Conservation (phyloP, 2,113 vertebrate species). For the Macquaria australasica region DNA sequence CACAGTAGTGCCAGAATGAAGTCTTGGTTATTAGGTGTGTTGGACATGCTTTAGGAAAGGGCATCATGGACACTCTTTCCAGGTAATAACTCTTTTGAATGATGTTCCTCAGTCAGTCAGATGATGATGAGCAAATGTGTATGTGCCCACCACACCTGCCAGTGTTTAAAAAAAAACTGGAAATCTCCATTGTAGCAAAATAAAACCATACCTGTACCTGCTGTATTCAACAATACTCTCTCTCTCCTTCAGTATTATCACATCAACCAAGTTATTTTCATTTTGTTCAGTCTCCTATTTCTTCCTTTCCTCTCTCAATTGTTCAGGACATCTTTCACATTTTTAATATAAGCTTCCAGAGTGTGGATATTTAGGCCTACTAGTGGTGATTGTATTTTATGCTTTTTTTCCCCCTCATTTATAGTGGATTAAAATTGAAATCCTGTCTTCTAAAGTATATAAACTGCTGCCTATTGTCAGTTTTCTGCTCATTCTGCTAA, state of each 20-base stretch:
- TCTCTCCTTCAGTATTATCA: not conserved
- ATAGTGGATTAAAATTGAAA: conserved; percentile 83
- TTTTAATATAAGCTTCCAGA: conserved; percentile 56
- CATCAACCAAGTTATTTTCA: not conserved
- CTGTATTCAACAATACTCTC: not conserved
- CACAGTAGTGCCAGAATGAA: not conserved
- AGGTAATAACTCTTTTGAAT: not conserved
- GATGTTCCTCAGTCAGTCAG: conserved; percentile 43
- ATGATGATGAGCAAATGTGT: not conserved
- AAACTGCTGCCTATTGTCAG: conserved; percentile 81
- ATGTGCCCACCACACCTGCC: not conserved
- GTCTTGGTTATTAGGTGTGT: not conserved
- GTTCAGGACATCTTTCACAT: conserved; percentile 27
- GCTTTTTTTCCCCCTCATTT: conserved; percentile 66
- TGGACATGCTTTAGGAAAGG: conserved; percentile 6
- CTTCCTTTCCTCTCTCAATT: conserved; percentile 6
- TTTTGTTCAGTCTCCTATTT: not conserved
- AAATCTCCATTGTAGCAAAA: not conserved
- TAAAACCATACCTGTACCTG: not conserved
- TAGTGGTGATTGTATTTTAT: conserved; percentile 62
- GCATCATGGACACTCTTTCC: not conserved
- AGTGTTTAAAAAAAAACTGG: not conserved
- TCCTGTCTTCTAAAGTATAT: conserved; percentile 78
- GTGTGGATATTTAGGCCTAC: conserved; percentile 60
- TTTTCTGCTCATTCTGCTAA: conserved; percentile 80